Evolutionary conservation across 1,140 invertebrate species (phyloP), one percentile per base, ranked within the genome.

Genomic region (Caenorhabditis inopinata): DNA sequence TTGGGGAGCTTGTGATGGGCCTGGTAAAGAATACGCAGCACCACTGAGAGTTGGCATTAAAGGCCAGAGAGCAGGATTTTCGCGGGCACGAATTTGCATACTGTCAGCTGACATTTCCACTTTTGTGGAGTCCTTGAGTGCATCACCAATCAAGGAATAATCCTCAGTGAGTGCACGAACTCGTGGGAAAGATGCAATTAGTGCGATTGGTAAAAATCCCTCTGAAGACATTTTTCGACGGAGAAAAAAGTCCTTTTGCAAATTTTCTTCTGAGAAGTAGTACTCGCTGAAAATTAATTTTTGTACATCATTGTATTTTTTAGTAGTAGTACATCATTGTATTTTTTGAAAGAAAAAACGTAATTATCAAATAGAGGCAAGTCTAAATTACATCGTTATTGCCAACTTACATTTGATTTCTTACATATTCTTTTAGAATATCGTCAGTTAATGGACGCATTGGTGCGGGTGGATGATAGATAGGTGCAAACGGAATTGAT

Each of bases 191-290:
- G 94, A 95, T 32, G 95, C 95, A 68, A 99, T 96, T 48, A 98
- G 90, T 79, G 93, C 93, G 23, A 99, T 92, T 9, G 95, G 94
- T 74, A 99, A 92, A 88, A 93, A 98, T 74, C 97, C 97, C 86
- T 97, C 92, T 16, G 92, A 86, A 86, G 96, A 93, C 97, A 99
- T 99, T 92, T 96, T 96, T 80, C 95, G 92, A 75, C 97, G 92
- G 83, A 99, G 91, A 90, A 96, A 99, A 90, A 97, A 95, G 89
- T 99, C 97, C 85, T 94, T 93, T 84, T 94, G 92, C 73, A 99
- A 91, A 91, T 99, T 99, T 85, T 98, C 96, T 85, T 94, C 93
- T 88, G 95, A 97, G 90, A 99, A 98, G 92, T 99, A 99, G 90
- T 99, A 99, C 91, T 99, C 96, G 89, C 96, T 97, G 90, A 38